Percentiles rank a stretch among this genome's conserved stretches.
phyloP scores from a whole-genome alignment of 2,113 vertebrate genomes.

The Ifrita kowaldi region DNA sequence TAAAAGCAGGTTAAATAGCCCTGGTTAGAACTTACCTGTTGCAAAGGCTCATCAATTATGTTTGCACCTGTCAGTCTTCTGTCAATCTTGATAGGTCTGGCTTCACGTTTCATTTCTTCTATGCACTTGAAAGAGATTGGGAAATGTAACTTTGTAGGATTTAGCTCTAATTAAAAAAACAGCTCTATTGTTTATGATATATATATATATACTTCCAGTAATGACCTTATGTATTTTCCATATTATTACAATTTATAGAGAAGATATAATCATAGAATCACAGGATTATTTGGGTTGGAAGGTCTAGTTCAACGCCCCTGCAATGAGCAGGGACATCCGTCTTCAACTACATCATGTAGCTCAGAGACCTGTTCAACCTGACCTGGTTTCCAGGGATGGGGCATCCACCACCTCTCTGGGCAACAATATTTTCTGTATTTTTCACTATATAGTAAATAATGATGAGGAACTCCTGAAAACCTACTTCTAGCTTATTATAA shows the following conservation, averaged over 20 bases:
- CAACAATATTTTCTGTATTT: neutral
- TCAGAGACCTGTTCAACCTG: neutral
- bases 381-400: neutral
- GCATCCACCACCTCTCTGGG: neutral
- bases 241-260: neutral
- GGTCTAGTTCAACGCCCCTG: accelerated
- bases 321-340: neutral
- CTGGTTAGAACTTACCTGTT: constrained; percentile 81
- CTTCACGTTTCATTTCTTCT: constrained; percentile 95
- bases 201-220: neutral
- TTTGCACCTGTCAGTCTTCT: constrained; percentile 93
- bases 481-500: neutral
- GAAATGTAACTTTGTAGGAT: neutral
- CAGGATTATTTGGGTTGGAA: neutral
- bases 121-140: constrained; percentile 78
- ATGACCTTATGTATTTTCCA: neutral
- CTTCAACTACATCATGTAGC: neutral
- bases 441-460: neutral
- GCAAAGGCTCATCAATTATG: constrained; percentile 97
- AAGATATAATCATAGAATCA: neutral
- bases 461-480: neutral
- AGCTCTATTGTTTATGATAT: neutral
- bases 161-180: neutral
- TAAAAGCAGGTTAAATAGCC: neutral
- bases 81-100: constrained; percentile 91